These are phyloP conservation scores for Buceros bicornis DNA, from an alignment of 2,797 vertebrate genomes.

Conservation along the genomic window DNA sequence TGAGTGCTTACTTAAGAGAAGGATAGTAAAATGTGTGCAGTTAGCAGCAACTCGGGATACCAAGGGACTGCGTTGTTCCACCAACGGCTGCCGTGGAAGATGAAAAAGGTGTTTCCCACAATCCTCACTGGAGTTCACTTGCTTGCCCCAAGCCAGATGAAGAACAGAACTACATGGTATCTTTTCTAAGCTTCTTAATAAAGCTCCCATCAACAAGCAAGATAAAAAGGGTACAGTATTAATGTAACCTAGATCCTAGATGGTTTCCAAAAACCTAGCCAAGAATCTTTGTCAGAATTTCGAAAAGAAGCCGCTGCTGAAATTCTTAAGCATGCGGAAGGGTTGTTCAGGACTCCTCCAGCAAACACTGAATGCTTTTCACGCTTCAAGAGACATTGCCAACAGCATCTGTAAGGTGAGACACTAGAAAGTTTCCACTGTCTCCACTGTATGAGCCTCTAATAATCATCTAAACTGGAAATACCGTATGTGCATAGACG, in stretches of 20 bases:
- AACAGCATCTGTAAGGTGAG: background rate
- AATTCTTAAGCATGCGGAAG: constrained; percentile 37
- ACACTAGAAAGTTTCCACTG: background rate
- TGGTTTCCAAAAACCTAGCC: constrained; percentile 39
- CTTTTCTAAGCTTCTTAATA: background rate
- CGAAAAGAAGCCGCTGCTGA: constrained; percentile 36
- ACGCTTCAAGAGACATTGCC: background rate
- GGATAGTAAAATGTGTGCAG: constrained; percentile 9
- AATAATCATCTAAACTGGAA: background rate
- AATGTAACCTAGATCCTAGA: constrained; percentile 31
- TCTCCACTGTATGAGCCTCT: background rate
- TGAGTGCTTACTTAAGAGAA: background rate
- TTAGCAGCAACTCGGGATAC: constrained; percentile 10
- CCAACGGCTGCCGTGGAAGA: background rate
- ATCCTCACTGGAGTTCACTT: background rate
- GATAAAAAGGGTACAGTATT: background rate
- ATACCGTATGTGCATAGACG: background rate
- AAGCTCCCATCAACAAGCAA: background rate
- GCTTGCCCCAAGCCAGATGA: background rate
- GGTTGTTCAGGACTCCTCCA: constrained; percentile 37
- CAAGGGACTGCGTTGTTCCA: constrained; percentile 16
- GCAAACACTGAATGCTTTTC: background rate
- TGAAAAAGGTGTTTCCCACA: background rate
- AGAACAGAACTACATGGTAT: background rate
- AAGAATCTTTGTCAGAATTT: constrained; percentile 47